Base-by-base conservation (phyloP, 2,113 vertebrate genomes). In the Notarius quadriscutis region DNA sequence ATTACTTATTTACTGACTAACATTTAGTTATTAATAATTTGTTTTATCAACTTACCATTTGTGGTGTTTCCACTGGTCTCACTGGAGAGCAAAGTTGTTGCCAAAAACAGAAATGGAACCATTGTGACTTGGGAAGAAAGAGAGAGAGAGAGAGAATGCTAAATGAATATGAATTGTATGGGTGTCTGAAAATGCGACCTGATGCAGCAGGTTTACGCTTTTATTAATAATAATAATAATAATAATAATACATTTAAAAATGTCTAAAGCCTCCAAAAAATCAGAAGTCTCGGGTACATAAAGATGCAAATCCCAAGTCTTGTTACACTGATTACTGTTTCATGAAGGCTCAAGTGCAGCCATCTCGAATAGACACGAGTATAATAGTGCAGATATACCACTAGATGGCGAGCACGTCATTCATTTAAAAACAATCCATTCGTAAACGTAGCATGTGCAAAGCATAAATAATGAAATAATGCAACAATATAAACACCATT, bases 81-180 rank as follows among this genome's bases (percentile, higher is more conserved):
- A 41, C 0, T 60, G 57, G 18, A 12, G 18, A 30, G 22, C 65
- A 88, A 89, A 84, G 91, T 83, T 86, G 91, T 89, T 91, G 91
- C 82, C 88, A 94, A 77, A 90, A 95, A 93, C 89, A 95, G 89
- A 92, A 96, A 91, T 60, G 90, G 94, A 89, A 95, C 91, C 95
- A 96, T 96, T 93, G 91, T 95, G 93, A 88, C 95, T 96, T 15
- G 30, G 85, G 22, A 50, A 84, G 65, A 86, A 62, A 69, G 41
- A 90, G 34, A 86, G 50, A 86, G 57, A 83, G 30, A 80, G 7
- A 77, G 7, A 86, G 12, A 57, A 4, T 65, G 27, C 30, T 22
- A 15, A 74, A n/a, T 57, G 12, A 2, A 53, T 7, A 4, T 60
- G 30, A 55, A 25, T 14, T 51, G 27, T 51, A 48, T 55, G 5